phyloP scores from a whole-genome alignment of 2,888 invertebrate species.

The Spatulosminthurus flaviceps region DNA sequence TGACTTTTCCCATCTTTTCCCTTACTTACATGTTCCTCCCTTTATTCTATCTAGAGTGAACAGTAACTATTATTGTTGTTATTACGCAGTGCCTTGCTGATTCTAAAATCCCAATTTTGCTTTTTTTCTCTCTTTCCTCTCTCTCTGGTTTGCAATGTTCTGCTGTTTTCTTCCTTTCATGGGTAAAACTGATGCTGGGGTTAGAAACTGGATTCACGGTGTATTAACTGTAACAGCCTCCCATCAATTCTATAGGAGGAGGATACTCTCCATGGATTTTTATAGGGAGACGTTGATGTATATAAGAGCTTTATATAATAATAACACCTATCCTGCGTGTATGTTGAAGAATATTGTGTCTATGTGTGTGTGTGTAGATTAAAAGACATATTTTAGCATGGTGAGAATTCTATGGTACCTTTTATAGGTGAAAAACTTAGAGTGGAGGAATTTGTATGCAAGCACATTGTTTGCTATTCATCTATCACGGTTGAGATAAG shows the following conservation, averaged over 20 bases:
- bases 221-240: background rate
- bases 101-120: background rate
- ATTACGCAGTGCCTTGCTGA: background rate
- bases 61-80: too few species aligned
- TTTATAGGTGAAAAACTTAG: too few species aligned
- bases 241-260: background rate
- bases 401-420: too few species aligned
- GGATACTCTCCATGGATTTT: background rate
- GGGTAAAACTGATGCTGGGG: background rate
- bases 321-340: too few species aligned
- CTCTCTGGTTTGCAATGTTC: background rate
- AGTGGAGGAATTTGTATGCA: too few species aligned
- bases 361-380: too few species aligned
- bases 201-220: constrained; percentile 9
- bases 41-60: background rate
- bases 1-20: constrained; percentile 1
- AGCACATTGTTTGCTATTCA: too few species aligned
- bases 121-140: background rate
- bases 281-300: background rate
- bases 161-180: background rate
- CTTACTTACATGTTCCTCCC: background rate
- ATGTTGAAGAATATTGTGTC: too few species aligned
- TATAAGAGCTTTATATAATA: background rate
- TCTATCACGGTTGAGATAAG: too few species aligned
- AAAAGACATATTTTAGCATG: too few species aligned